Conservation (phyloP, 2,888 invertebrate genomes). For the Callyntrura sp. region DNA sequence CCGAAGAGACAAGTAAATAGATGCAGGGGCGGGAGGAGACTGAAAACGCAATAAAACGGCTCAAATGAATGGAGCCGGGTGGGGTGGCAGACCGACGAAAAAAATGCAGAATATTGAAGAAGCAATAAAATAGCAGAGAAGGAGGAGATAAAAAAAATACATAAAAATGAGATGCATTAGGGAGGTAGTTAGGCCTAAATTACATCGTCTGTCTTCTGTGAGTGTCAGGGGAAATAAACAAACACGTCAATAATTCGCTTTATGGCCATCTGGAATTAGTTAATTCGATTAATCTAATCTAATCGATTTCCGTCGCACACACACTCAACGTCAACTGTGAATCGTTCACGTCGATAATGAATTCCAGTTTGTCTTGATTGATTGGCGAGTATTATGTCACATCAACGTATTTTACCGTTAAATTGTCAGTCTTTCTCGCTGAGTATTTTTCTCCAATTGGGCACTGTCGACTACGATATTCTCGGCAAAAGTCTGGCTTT, state of each 20-base stretch:
- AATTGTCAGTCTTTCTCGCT: too few relatives aligned
- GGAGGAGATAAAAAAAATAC: background rate
- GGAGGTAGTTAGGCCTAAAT: too few relatives aligned
- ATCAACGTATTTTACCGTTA: too few relatives aligned
- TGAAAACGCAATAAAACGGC: background rate
- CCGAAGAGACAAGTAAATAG: background rate
- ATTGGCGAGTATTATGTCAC: background rate
- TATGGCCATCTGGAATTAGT: background rate
- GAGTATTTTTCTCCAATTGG: too few relatives aligned
- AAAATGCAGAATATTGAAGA: background rate
- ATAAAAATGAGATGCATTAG: background rate
- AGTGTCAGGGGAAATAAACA: background rate
- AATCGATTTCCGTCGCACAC: background rate
- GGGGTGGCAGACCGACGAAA: background rate
- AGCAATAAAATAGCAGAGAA: background rate
- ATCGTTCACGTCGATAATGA: background rate
- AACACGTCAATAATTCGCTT: background rate
- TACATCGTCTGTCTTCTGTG: too few relatives aligned
- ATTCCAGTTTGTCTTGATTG: background rate
- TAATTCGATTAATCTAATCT: slow-evolving; percentile 17
- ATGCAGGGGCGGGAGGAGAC: background rate
- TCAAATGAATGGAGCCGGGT: background rate
- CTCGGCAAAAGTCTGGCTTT: too few relatives aligned
- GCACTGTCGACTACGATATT: too few relatives aligned
- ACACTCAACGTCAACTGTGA: background rate